phyloP scores from a whole-genome alignment of 2,797 vertebrate species.

The Rhinoraja longicauda region DNA sequence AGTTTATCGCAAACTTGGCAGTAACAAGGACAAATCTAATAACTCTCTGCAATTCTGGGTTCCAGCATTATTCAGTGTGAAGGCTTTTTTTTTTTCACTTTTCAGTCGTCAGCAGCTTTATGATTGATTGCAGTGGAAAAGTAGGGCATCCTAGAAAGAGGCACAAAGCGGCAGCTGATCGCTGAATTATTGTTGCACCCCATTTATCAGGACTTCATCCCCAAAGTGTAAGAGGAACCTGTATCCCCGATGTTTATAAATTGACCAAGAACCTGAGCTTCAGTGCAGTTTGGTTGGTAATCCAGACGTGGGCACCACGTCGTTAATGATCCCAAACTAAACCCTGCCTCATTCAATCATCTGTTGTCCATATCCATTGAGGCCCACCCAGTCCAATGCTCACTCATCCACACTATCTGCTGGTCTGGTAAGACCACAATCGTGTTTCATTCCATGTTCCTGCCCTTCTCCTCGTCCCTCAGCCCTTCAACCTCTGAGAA shows the following conservation, averaged over 20 bases:
- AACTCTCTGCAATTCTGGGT: conserved; percentile 5
- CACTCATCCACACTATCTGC: neutral
- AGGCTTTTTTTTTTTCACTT: neutral
- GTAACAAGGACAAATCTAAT: conserved; percentile 3
- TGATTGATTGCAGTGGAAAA: conserved; percentile 30
- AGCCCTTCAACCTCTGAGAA: neutral
- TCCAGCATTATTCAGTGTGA: conserved; percentile 3
- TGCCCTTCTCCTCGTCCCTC: too few species aligned
- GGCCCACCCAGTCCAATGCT: neutral
- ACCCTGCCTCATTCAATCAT: neutral
- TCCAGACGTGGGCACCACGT: too few species aligned
- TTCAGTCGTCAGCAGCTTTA: conserved; percentile 18
- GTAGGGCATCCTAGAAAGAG: neutral
- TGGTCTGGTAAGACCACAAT: neutral
- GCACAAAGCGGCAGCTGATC: neutral
- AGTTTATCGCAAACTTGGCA: neutral
- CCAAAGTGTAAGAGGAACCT: neutral
- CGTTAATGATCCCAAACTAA: neutral
- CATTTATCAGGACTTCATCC: neutral
- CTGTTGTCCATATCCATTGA: neutral
- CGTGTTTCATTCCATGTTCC: neutral
- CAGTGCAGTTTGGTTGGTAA: neutral
- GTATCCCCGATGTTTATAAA: neutral
- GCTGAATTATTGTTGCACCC: neutral
- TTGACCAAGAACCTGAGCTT: neutral